Evolutionary conservation across 2,888 invertebrate genomes (phyloP).

Genomic region (Cephus rjabovi): DNA sequence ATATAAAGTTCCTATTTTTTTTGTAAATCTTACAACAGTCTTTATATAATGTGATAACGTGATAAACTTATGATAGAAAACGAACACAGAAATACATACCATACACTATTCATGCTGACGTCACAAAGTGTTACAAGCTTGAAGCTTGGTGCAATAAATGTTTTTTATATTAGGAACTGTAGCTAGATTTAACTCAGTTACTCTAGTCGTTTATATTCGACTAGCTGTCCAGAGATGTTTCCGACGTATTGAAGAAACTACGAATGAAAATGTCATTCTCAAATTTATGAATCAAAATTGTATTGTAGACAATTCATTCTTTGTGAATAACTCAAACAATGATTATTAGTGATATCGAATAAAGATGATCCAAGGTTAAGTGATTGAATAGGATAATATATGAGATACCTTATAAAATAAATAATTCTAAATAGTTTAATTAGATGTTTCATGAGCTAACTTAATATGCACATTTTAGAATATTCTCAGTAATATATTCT

Average conservation of each 20-base stretch:
- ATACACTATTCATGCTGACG: conserved; percentile 31
- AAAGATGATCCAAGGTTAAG: neutral
- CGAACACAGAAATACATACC: conserved; percentile 39
- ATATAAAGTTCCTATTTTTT: neutral
- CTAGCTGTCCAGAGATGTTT: conserved; percentile 56
- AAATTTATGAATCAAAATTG: conserved; percentile 16
- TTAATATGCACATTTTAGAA: neutral
- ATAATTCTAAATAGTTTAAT: neutral
- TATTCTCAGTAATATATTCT: too few relatives aligned
- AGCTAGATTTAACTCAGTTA: neutral
- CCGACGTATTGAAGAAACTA: conserved; percentile 60
- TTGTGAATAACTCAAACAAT: neutral
- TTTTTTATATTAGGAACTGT: conserved; percentile 1
- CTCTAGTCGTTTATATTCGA: conserved; percentile 6
- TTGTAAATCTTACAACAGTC: neutral
- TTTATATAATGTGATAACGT: neutral
- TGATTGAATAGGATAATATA: neutral
- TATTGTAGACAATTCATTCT: conserved; percentile 9
- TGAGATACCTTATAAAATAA: neutral
- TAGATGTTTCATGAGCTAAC: neutral
- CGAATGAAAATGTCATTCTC: conserved; percentile 20
- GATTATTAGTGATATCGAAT: neutral
- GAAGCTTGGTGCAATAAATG: conserved; percentile 6
- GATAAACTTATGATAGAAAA: neutral
- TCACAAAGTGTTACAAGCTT: conserved; percentile 26